phyloP scores from a whole-genome alignment of 2,888 invertebrate genomes.

The Hedya salicella region DNA sequence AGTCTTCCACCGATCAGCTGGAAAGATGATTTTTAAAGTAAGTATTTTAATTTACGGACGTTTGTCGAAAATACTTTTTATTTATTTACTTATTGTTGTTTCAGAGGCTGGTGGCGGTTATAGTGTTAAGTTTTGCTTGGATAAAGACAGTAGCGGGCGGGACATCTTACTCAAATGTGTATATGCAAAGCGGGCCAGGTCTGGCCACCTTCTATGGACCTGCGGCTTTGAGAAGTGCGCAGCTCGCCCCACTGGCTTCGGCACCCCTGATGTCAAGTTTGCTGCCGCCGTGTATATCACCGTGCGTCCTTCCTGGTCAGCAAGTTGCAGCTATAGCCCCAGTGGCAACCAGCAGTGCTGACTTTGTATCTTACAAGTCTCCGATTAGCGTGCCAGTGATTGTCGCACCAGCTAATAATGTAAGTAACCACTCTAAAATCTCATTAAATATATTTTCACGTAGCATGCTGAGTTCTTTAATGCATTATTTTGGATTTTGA shows the following conservation, averaged over 20 bases:
- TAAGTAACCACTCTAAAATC: constrained; percentile 51
- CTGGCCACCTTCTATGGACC: constrained; percentile 60
- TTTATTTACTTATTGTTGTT: constrained; percentile 50
- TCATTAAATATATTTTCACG: neutral
- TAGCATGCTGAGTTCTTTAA: neutral
- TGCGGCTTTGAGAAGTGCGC: constrained; percentile 55
- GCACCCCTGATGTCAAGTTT: constrained; percentile 56
- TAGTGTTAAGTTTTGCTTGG: constrained; percentile 55
- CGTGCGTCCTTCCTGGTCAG: constrained; percentile 65
- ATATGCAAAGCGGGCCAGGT: constrained; percentile 63
- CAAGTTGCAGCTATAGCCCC: constrained; percentile 56
- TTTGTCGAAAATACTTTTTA: constrained; percentile 17
- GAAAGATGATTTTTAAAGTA: constrained; percentile 79
- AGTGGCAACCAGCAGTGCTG: constrained; percentile 56
- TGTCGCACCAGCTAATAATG: constrained; percentile 60
- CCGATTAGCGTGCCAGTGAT: constrained; percentile 62
- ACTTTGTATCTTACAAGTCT: constrained; percentile 62
- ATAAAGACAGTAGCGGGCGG: constrained; percentile 54
- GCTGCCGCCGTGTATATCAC: constrained; percentile 66
- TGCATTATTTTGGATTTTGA: constrained; percentile 29
- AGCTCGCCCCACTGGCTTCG: constrained; percentile 61
- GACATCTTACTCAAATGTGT: constrained; percentile 69
- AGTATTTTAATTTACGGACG: constrained; percentile 53
- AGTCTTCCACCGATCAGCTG: constrained; percentile 71
- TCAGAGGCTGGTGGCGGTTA: constrained; percentile 56